Conservation (phyloP, 2,797 vertebrate species). For the Xenentodon cancila region DNA sequence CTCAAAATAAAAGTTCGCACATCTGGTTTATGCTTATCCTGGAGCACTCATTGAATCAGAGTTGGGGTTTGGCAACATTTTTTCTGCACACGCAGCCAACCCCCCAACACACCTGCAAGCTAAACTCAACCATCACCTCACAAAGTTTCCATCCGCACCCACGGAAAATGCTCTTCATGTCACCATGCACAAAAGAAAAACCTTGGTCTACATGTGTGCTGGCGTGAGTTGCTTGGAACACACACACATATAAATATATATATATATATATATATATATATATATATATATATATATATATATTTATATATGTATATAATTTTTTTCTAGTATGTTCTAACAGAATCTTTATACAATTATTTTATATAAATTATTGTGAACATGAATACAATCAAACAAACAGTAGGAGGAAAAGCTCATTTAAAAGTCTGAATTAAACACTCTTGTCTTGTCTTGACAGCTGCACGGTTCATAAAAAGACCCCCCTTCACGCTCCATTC, state of each 20-base stretch:
- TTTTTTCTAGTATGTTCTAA: no score
- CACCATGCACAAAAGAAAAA: neutral
- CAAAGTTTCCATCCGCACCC: neutral
- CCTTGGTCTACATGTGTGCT: neutral
- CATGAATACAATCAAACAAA: no score
- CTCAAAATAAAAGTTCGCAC: constrained; percentile 2
- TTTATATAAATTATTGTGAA: no score
- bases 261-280: no score
- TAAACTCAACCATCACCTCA: constrained; percentile 12
- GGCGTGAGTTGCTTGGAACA: no score
- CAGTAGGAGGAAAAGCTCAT: no score
- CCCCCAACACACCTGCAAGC: constrained; percentile 4
- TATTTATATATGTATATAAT: no score
- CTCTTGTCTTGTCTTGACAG: no score
- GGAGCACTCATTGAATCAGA: neutral
- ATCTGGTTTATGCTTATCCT: constrained; percentile 19
- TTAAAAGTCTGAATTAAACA: no score
- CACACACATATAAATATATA: no score
- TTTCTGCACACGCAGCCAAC: constrained; percentile 19
- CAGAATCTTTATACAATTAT: no score
- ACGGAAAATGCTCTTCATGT: constrained; percentile 4
- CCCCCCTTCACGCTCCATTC: neutral
- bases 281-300: no score
- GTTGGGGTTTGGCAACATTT: constrained; percentile 11
- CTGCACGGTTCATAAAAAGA: neutral